Evolutionary conservation across 2,797 vertebrate species (phyloP).

Genomic region (Rhinogobio ventralis): DNA sequence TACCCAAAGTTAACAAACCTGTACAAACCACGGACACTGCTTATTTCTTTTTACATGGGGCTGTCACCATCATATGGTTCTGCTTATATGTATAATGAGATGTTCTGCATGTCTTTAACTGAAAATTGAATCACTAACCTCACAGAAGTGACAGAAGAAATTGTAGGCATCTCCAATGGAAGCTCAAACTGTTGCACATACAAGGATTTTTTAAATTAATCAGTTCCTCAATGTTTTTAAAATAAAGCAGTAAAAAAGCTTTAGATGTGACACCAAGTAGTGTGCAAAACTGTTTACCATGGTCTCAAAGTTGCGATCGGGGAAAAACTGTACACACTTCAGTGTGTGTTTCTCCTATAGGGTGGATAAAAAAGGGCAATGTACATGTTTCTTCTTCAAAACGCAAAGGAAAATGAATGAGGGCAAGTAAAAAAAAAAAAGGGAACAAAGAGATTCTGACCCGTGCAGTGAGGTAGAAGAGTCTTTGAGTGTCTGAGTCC

Average conservation of each 20-base stretch:
- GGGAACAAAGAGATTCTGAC: conserved; percentile 66
- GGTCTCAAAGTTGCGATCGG: conserved; percentile 80
- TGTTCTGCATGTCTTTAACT: neutral
- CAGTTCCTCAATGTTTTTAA: neutral
- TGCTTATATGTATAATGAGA: neutral
- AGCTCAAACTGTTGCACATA: conserved; percentile 84
- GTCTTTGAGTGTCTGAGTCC: conserved; percentile 88
- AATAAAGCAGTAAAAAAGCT: neutral
- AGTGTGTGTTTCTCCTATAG: conserved; percentile 83
- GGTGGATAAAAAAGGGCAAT: neutral
- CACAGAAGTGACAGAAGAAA: conserved; percentile 66
- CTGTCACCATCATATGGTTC: neutral
- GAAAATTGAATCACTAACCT: conserved; percentile 68
- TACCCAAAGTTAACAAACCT: conserved; percentile 91
- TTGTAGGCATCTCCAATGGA: conserved; percentile 71
- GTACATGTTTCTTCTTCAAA: neutral
- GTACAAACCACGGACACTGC: conserved; percentile 12
- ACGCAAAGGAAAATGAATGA: neutral
- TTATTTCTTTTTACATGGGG: neutral
- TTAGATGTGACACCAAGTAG: neutral
- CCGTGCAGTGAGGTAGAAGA: conserved; percentile 87
- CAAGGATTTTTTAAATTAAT: neutral
- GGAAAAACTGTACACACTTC: conserved; percentile 90
- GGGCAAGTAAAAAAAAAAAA: neutral
- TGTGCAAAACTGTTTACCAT: conserved; percentile 77